A percentile compares a stretch with the other conserved stretches of the same genome.
phyloP scores from a whole-genome alignment of 1,140 invertebrate genomes.

The Gryllus bimaculatus region DNA sequence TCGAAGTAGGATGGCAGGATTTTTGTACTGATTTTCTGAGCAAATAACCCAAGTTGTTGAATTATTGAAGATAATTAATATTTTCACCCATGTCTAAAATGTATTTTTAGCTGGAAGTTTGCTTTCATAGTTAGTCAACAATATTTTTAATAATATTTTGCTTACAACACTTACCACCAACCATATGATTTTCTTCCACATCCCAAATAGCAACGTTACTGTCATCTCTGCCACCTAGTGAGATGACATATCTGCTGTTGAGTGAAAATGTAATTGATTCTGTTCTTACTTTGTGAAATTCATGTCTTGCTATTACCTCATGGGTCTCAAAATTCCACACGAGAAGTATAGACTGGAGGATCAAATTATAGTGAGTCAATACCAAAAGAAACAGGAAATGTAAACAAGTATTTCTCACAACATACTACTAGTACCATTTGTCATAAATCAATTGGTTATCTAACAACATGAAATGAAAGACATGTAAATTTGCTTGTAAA shows the following conservation, averaged over 20 bases:
- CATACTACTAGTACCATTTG: too few species aligned
- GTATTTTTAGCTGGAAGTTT: not conserved
- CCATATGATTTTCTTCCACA: slow-evolving; percentile 47
- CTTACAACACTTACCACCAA: slow-evolving; percentile 47
- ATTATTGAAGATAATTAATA: not conserved
- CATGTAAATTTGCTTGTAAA: too few species aligned
- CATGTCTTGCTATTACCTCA: slow-evolving; percentile 52
- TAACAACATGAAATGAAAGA: too few species aligned
- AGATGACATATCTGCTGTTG: slow-evolving; percentile 69
- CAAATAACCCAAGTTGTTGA: too few species aligned
- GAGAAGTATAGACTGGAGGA: slow-evolving; percentile 29
- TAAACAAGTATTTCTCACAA: too few species aligned
- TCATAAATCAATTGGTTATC: too few species aligned
- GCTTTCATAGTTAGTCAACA: not conserved
- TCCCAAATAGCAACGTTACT: slow-evolving; percentile 70
- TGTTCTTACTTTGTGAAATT: slow-evolving; percentile 76
- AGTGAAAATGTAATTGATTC: slow-evolving; percentile 72
- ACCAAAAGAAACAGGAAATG: too few species aligned
- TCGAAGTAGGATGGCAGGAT: too few species aligned
- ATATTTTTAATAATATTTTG: not conserved
- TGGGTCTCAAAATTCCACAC: slow-evolving; percentile 73
- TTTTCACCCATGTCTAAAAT: not conserved
- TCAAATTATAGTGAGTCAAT: too few species aligned
- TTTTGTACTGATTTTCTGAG: too few species aligned
- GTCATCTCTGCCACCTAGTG: slow-evolving; percentile 81